Percentiles rank a stretch among this genome's conserved stretches.
These are phyloP conservation scores for Schizopygopsis malacanthus DNA, from an alignment of 2,797 vertebrate genomes.

Conservation along the genomic window DNA sequence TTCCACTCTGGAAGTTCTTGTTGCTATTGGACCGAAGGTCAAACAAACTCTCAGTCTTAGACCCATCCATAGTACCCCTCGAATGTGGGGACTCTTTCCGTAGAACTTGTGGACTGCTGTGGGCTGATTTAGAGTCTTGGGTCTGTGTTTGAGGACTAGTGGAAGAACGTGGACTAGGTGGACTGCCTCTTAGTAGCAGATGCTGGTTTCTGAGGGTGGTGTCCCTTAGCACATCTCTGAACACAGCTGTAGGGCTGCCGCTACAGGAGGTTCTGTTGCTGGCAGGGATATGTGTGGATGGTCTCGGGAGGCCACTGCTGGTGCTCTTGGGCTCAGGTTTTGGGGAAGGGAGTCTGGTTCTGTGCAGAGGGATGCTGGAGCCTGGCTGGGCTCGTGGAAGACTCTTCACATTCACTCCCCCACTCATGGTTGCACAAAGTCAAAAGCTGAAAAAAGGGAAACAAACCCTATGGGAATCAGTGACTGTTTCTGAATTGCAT, in stretches of 20 bases:
- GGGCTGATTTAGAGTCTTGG: conserved; percentile 72
- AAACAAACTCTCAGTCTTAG: conserved; percentile 23
- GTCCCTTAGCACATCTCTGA: conserved; percentile 66
- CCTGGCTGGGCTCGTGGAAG: conserved; percentile 71
- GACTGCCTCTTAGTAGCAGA: conserved; percentile 65
- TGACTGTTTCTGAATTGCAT: background rate
- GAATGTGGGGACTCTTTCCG: conserved; percentile 65
- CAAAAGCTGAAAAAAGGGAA: conserved; percentile 52
- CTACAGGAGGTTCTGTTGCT: conserved; percentile 61
- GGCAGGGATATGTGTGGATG: conserved; percentile 62
- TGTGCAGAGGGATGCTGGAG: conserved; percentile 87
- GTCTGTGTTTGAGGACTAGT: conserved; percentile 35
- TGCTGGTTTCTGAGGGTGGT: conserved; percentile 67
- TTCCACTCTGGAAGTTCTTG: conserved; percentile 69
- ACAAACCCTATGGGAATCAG: background rate
- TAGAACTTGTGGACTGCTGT: conserved; percentile 76
- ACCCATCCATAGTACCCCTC: conserved; percentile 70
- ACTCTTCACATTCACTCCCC: conserved; percentile 81
- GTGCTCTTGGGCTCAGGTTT: conserved; percentile 67
- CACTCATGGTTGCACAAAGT: conserved; percentile 77
- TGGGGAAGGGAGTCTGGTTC: conserved; percentile 70
- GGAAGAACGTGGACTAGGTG: conserved; percentile 57
- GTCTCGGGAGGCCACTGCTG: conserved; percentile 63
- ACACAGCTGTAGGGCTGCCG: conserved; percentile 46
- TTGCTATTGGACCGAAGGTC: conserved; percentile 66